phyloP scores from a whole-genome alignment of 53 echinoderm and acorn worm genomes.

The Holothuria leucospilota region DNA sequence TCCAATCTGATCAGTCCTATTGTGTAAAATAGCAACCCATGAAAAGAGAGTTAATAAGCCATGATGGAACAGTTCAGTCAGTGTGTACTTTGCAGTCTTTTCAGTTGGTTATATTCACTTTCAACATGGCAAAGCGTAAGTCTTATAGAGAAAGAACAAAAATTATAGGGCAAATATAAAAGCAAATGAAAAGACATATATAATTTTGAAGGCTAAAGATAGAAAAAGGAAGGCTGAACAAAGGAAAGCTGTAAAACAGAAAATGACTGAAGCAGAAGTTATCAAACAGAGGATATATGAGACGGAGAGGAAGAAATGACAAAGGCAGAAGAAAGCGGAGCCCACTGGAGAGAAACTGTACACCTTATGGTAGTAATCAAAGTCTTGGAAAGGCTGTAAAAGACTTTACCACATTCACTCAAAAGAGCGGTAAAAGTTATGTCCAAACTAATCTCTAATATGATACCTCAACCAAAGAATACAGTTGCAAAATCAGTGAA shows the following conservation, averaged over 20 bases:
- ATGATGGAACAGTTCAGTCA: too few relatives aligned
- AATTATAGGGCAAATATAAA: slow-evolving; percentile 8
- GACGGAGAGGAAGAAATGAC: slow-evolving; percentile 33
- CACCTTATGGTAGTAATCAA: slow-evolving; percentile 13
- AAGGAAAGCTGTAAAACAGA: slow-evolving; percentile 34
- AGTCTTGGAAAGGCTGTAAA: neutral
- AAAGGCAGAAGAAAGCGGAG: slow-evolving; percentile 1
- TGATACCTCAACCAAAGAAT: slow-evolving; percentile 16
- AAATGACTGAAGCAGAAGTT: neutral
- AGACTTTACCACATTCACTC: slow-evolving; percentile 12
- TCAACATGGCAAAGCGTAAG: slow-evolving; percentile 19
- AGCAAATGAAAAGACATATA: slow-evolving; percentile 19
- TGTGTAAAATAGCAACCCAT: too few relatives aligned
- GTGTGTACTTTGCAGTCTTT: too few relatives aligned
- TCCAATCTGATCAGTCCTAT: too few relatives aligned
- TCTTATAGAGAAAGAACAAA: neutral
- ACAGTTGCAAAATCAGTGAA: neutral
- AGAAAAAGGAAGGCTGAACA: slow-evolving; percentile 23
- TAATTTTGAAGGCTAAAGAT: slow-evolving; percentile 12
- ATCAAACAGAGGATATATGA: slow-evolving; percentile 28
- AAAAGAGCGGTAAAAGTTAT: slow-evolving; percentile 25
- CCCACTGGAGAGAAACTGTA: neutral
- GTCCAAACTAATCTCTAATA: neutral
- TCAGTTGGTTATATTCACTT: neutral
- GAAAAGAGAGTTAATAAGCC: too few relatives aligned